Conservation (phyloP, 2,113 vertebrate species). For the Ursus arctos region DNA sequence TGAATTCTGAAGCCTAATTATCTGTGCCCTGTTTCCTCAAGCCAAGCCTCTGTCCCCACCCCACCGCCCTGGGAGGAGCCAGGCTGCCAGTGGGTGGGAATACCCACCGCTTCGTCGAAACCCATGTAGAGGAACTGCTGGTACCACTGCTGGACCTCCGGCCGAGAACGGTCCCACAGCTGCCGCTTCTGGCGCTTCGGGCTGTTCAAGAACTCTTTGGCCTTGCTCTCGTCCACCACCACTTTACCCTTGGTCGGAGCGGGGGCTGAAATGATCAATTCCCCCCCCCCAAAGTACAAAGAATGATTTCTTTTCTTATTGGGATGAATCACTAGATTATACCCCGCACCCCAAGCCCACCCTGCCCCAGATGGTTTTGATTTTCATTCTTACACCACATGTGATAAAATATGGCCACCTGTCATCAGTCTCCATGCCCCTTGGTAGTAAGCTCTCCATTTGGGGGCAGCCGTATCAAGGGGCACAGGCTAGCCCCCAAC, state of each 20-base stretch:
- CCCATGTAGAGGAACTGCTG: conserved; percentile 97
- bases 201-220: conserved; percentile 93
- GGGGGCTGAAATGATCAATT: conserved; percentile 82
- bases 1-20: background rate
- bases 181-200: conserved; percentile 92
- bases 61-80: no score
- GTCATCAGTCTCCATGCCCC: no score
- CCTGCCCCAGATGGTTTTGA: background rate
- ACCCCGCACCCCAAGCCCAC: fast-evolving
- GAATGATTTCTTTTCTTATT: background rate
- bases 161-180: conserved; percentile 94
- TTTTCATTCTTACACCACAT: background rate
- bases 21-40: background rate
- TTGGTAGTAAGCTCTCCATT: background rate
- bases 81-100: fast-evolving
- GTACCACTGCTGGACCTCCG: conserved; percentile 98
- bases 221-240: conserved; percentile 87
- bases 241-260: conserved; percentile 81
- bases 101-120: conserved; percentile 94
- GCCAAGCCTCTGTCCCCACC: background rate
- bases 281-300: background rate
- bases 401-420: background rate
- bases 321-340: background rate
- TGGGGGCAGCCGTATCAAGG: background rate
- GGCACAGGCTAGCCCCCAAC: background rate